These are phyloP conservation scores for Chrysochloris asiatica DNA, from an alignment of 2,113 vertebrate genomes.

Conservation along the genomic window DNA sequence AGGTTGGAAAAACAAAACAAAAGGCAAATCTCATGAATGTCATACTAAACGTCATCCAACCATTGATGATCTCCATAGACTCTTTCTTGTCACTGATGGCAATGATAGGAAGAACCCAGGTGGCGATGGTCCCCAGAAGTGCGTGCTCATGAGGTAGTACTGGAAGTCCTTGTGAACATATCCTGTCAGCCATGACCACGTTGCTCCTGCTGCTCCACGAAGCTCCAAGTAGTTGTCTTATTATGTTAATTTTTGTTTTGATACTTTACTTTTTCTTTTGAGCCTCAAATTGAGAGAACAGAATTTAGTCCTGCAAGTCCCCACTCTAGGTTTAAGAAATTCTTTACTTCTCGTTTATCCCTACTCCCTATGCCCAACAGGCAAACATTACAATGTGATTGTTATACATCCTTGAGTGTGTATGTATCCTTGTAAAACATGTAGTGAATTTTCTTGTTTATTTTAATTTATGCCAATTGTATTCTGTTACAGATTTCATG, in stretches of 20 bases:
- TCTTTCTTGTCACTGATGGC: no score
- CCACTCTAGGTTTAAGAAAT: neutral
- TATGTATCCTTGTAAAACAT: conserved; percentile 17
- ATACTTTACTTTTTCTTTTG: conserved; percentile 10
- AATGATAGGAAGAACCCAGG: no score
- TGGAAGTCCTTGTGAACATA: no score
- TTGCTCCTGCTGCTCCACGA: no score
- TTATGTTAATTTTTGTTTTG: neutral
- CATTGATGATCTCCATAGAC: no score
- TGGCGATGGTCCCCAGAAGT: no score
- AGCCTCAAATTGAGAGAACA: neutral
- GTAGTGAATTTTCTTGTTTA: neutral
- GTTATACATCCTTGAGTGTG: neutral
- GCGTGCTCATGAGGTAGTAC: no score
- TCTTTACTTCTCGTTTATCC: neutral
- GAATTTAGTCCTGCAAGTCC: neutral
- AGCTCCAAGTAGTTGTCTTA: no score
- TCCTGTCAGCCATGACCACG: no score
- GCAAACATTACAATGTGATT: neutral
- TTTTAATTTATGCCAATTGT: neutral
- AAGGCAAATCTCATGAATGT: no score
- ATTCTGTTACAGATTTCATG: neutral
- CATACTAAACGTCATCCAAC: no score
- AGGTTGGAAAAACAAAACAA: no score
- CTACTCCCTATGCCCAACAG: neutral